Conservation (phyloP, 92 coral and sea anemone species). For the Parazoanthus swiftii region DNA sequence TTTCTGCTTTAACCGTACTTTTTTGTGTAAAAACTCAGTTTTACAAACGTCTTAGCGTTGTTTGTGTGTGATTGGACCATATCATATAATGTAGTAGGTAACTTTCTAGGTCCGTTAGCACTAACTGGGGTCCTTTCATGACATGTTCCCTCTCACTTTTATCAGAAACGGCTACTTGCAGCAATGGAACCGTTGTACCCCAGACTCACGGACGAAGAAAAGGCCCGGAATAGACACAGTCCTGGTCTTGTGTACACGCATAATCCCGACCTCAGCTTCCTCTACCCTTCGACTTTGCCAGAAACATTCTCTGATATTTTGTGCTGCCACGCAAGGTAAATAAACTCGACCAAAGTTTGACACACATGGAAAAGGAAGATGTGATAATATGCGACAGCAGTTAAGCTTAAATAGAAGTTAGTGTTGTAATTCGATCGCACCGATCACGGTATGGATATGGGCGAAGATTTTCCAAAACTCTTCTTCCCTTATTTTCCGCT, state of each 20-base stretch:
- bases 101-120: not conserved
- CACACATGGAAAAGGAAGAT: too few relatives aligned
- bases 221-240: constrained; percentile 78
- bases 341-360: not conserved
- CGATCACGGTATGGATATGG: too few relatives aligned
- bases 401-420: too few relatives aligned
- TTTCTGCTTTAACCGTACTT: too few relatives aligned
- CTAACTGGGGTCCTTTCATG: not conserved
- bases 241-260: constrained; percentile 76
- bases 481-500: too few relatives aligned
- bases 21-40: too few relatives aligned
- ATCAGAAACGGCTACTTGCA: constrained; percentile 72
- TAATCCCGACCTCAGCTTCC: constrained; percentile 58
- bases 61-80: too few relatives aligned
- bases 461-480: too few relatives aligned
- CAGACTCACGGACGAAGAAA: constrained; percentile 73
- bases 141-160: not conserved
- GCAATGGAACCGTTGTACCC: constrained; percentile 87
- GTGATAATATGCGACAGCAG: too few relatives aligned
- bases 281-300: constrained; percentile 71
- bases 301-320: constrained; percentile 78
- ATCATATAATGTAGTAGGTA: too few relatives aligned
- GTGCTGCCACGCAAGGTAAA: constrained; percentile 84
- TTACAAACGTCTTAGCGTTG: too few relatives aligned
- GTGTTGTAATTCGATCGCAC: too few relatives aligned